A percentile compares a stretch with the other conserved stretches of the same genome.
Evolutionary conservation across 2,797 vertebrate genomes (phyloP).

Genomic region (Esox lucius): DNA sequence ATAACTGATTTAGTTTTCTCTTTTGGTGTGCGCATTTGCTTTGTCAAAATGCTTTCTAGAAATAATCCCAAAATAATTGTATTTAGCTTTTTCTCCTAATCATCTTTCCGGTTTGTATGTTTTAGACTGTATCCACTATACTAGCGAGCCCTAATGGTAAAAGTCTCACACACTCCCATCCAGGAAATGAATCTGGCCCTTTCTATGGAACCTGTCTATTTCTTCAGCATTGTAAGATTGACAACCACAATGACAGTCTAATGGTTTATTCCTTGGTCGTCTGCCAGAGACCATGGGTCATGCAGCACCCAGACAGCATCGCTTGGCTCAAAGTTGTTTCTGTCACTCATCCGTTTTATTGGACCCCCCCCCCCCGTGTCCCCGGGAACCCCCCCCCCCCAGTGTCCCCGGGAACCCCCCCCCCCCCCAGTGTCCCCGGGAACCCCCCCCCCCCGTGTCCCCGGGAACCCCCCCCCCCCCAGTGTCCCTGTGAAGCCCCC

Average conservation of each 20-base stretch:
- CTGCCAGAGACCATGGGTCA: constrained; percentile 4
- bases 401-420: too few relatives aligned
- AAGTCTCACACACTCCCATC: background rate
- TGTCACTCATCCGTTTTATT: background rate
- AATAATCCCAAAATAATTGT: too few relatives aligned
- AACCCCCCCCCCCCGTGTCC: too few relatives aligned
- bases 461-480: too few relatives aligned
- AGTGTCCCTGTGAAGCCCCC: background rate
- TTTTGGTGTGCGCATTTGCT: background rate
- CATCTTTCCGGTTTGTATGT: too few relatives aligned
- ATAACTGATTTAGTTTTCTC: background rate
- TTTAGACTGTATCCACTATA: background rate
- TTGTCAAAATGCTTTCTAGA: too few relatives aligned
- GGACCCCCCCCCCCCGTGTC: too few relatives aligned
- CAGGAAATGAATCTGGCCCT: background rate
- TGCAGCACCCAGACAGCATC: background rate
- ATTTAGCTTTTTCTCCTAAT: too few relatives aligned
- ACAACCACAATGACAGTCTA: background rate
- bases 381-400: too few relatives aligned
- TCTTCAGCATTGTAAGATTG: background rate
- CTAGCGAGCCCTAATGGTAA: too few relatives aligned
- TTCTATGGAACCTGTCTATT: background rate
- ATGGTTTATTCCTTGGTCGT: background rate
- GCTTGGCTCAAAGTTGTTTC: background rate
- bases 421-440: too few relatives aligned